Base-by-base conservation (phyloP, 2,113 vertebrate genomes). In the Xenopus borealis region DNA sequence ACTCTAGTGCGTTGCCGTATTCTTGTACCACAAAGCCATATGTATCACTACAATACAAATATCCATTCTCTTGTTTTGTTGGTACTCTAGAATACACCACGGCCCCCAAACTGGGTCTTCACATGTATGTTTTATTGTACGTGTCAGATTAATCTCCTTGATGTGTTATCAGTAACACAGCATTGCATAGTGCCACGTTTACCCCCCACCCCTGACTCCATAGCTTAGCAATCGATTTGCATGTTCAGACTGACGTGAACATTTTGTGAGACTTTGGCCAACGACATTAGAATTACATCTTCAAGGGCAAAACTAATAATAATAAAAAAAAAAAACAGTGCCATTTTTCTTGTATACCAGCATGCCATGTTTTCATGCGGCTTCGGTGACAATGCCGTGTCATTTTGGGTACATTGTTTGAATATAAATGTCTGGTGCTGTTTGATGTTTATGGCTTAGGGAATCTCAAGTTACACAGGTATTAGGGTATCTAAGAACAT, bases 11-110 rank as follows among this genome's bases (percentile, higher is more conserved):
- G 85, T 81, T 75, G 81, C 79, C 72, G 71, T 80, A 73, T 84
- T 89, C 84, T 75, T 80, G 81, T 80, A 81, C 80, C 72, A 84
- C 86, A 82, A 87, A 77, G 74, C 74, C 74, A 64, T 70, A 64
- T 67, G 27, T 82, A 86, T 85, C 82, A 90, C 90, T 82, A 81
- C 81, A 88, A 86, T 83, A 86, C 83, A 82, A 84, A 88, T 81
- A 83, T 18, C 63, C 84, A 83, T 87, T 87, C 86, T 82, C 6
- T 66, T 45, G 47, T 70, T 72, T 70, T 45, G 45, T 53, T 83
- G 86, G 80, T 91, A 83, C 62, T 73, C 81, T 89, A 89, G 83
- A 84, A 80, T 72, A 78, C 77, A 55, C 17, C 53, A 83, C 82
- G 81, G 80, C 85, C 79, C 68, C 65, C 82, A 76, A 86, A 72